phyloP scores from a whole-genome alignment of 2,797 vertebrate genomes.

The Argyrosomus regius region DNA sequence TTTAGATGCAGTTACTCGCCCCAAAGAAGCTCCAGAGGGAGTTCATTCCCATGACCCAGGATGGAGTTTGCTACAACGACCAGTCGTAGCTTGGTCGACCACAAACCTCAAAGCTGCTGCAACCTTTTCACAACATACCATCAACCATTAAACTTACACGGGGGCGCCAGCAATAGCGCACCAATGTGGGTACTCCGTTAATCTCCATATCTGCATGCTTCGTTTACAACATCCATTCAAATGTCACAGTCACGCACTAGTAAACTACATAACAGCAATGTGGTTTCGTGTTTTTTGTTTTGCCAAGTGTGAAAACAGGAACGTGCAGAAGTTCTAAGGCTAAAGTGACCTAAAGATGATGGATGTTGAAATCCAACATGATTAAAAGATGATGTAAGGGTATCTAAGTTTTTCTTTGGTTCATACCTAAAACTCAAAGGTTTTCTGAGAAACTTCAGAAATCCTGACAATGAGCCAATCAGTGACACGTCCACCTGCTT shows the following conservation, averaged over 20 bases:
- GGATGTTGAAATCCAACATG: too few species aligned
- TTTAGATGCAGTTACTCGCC: not conserved
- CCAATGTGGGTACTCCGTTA: not conserved
- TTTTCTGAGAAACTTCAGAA: slow-evolving; percentile 12
- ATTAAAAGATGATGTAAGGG: not conserved
- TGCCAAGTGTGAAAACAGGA: not conserved
- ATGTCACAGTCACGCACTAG: not conserved
- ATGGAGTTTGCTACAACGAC: not conserved
- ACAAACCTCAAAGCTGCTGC: not conserved
- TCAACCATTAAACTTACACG: not conserved
- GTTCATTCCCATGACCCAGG: not conserved
- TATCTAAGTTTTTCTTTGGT: not conserved
- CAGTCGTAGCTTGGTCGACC: not conserved
- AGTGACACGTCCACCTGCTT: slow-evolving; percentile 38
- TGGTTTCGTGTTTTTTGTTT: not conserved
- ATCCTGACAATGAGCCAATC: slow-evolving; percentile 20
- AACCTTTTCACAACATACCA: not conserved
- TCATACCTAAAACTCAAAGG: not conserved
- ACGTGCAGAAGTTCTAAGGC: not conserved
- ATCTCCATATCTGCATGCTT: not conserved
- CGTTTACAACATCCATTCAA: not conserved
- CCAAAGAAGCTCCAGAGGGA: too few species aligned
- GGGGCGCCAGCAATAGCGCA: not conserved
- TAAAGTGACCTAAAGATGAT: too few species aligned
- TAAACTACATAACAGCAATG: not conserved